These are phyloP conservation scores for Epistrophe eligans DNA, from an alignment of 2,888 invertebrate genomes.

Conservation along the genomic window DNA sequence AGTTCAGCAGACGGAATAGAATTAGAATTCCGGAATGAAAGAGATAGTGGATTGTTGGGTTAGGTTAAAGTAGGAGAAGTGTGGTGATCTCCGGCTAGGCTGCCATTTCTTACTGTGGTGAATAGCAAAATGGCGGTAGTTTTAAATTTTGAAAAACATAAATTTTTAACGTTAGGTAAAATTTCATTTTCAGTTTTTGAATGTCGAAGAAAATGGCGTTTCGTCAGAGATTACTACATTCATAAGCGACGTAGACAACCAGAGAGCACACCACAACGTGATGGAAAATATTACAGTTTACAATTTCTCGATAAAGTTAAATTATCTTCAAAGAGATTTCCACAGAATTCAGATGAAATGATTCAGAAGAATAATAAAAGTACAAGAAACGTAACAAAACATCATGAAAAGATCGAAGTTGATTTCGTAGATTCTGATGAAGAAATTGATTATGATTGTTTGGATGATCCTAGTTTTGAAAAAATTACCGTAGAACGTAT, in stretches of 20 bases:
- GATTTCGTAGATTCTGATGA: slow-evolving; percentile 44
- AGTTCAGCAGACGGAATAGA: slow-evolving; percentile 32
- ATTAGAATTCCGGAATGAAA: slow-evolving; percentile 61
- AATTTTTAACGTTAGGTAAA: background rate
- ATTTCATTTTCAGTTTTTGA: slow-evolving; percentile 52
- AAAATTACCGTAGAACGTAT: slow-evolving; percentile 59
- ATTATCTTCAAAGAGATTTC: slow-evolving; percentile 10
- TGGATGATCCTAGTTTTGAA: slow-evolving; percentile 53
- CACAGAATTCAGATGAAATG: background rate
- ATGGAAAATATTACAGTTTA: slow-evolving; percentile 70
- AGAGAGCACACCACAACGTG: slow-evolving; percentile 60
- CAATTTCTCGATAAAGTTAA: slow-evolving; percentile 67
- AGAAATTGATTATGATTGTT: slow-evolving; percentile 43
- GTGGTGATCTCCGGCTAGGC: background rate
- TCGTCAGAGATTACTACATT: slow-evolving; percentile 72
- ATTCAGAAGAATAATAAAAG: background rate
- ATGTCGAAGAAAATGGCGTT: slow-evolving; percentile 75
- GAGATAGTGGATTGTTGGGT: background rate
- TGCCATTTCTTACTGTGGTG: background rate
- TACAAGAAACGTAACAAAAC: background rate
- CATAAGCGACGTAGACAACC: slow-evolving; percentile 54
- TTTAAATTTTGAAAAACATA: background rate
- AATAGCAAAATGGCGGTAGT: background rate
- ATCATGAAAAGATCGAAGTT: slow-evolving; percentile 12
- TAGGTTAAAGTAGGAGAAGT: background rate